Evolutionary conservation across 2,888 invertebrate species (phyloP).

Genomic region (Entomobrya proxima): DNA sequence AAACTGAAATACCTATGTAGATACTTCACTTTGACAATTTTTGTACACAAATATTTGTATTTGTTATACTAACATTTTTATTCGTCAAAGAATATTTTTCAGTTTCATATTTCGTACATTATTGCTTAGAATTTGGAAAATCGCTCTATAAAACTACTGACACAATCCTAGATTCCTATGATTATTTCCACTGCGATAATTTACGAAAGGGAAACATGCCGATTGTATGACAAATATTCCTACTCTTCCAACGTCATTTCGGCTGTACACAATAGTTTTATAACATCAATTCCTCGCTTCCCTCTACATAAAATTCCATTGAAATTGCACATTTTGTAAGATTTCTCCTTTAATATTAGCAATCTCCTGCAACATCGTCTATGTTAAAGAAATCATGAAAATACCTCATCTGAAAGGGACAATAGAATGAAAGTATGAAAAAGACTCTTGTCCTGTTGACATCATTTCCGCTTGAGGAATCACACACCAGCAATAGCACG

Average conservation of each 20-base stretch:
- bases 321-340: background rate
- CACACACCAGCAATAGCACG: conserved; percentile 22
- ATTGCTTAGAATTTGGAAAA: too few species aligned
- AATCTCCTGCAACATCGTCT: conserved; percentile 31
- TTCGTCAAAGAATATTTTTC: too few species aligned
- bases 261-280: background rate
- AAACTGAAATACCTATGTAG: too few species aligned
- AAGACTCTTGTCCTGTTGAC: conserved; percentile 63
- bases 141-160: too few species aligned
- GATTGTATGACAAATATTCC: conserved; percentile 10
- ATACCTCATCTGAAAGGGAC: conserved; percentile 60
- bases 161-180: too few species aligned
- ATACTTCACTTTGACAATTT: too few species aligned
- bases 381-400: conserved; percentile 63
- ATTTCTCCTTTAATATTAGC: conserved; percentile 1
- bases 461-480: conserved; percentile 66
- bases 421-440: conserved; percentile 58
- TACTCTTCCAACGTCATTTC: background rate
- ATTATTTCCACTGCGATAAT: conserved; percentile 44
- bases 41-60: too few species aligned
- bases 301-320: conserved; percentile 31
- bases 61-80: too few species aligned
- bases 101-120: too few species aligned
- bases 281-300: background rate
- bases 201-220: conserved; percentile 24